Percentiles rank a stretch among this genome's conserved stretches.
Conservation (phyloP, 2,797 vertebrate species). For the Discoglossus pictus region DNA sequence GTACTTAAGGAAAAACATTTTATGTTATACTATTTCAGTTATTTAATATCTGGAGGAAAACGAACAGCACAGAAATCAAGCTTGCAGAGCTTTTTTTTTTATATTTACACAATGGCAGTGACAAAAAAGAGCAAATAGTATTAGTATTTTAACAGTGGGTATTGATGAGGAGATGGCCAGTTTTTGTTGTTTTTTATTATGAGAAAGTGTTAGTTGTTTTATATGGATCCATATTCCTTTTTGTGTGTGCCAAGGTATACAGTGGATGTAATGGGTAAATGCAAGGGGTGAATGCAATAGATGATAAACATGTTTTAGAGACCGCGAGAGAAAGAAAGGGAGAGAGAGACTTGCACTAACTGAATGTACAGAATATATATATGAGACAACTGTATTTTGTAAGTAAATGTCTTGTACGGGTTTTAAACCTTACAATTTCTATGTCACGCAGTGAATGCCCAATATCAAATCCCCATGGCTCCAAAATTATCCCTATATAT, state of each 20-base stretch:
- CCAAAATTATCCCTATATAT: no score
- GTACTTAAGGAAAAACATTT: slow-evolving; percentile 60
- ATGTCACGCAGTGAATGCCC: slow-evolving; percentile 69
- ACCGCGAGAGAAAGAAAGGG: slow-evolving; percentile 73
- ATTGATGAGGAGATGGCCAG: slow-evolving; percentile 61
- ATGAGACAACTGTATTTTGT: slow-evolving; percentile 77
- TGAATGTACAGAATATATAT: slow-evolving; percentile 64
- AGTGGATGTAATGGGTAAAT: slow-evolving; percentile 71
- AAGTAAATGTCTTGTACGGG: slow-evolving; percentile 72
- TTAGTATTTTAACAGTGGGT: slow-evolving; percentile 63
- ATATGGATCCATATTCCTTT: slow-evolving; percentile 76
- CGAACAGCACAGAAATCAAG: slow-evolving; percentile 68
- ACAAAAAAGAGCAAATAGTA: slow-evolving; percentile 56
- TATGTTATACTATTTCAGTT: slow-evolving; percentile 68
- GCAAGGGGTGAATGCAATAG: slow-evolving; percentile 75
- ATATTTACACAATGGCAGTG: slow-evolving; percentile 61
- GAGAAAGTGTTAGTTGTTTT: slow-evolving; percentile 59
- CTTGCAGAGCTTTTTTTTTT: slow-evolving; percentile 61
- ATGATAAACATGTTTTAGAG: slow-evolving; percentile 75
- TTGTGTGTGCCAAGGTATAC: slow-evolving; percentile 93
- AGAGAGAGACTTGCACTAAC: slow-evolving; percentile 99
- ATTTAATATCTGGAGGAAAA: slow-evolving; percentile 74
- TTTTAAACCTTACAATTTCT: slow-evolving; percentile 74
- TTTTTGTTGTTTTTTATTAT: slow-evolving; percentile 63
- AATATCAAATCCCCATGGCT: slow-evolving; percentile 71